A percentile compares a stretch with the other conserved stretches of the same genome.
Evolutionary conservation across 2,888 invertebrate species (phyloP).

Genomic region (Auanema sp.): DNA sequence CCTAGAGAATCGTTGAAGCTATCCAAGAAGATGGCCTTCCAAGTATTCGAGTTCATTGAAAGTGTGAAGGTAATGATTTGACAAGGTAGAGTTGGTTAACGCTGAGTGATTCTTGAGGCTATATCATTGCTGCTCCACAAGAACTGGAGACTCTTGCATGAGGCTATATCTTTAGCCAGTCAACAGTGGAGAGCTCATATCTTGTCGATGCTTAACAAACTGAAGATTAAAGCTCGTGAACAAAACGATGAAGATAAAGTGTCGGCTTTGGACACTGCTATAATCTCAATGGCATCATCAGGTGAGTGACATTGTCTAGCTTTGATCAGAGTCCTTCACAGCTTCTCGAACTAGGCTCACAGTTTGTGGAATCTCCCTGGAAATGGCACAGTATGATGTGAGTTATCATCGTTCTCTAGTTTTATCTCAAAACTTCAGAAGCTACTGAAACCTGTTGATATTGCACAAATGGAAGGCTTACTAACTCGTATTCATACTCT

Average conservation of each 20-base stretch:
- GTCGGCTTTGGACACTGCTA: conserved; percentile 22
- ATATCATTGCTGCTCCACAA: conserved; percentile 12
- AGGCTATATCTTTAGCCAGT: conserved; percentile 21
- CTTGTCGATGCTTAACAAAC: conserved; percentile 62
- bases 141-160: conserved; percentile 23
- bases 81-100: too few relatives aligned
- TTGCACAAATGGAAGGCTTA: conserved; percentile 23
- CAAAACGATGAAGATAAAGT: conserved; percentile 11
- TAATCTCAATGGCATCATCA: conserved; percentile 29
- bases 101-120: too few relatives aligned
- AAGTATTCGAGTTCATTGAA: conserved; percentile 42
- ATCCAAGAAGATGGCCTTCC: conserved; percentile 29
- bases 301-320: too few relatives aligned
- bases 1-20: conserved; percentile 68
- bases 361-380: conserved; percentile 38
- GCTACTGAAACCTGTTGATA: conserved; percentile 12
- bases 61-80: conserved; percentile 21
- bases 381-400: conserved; percentile 45
- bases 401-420: background rate
- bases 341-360: conserved; percentile 25
- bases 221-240: conserved; percentile 63
- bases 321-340: background rate
- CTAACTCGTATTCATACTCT: conserved; percentile 18
- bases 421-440: conserved; percentile 4
- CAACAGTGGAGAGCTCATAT: conserved; percentile 37